Conservation (phyloP, 2,113 vertebrate genomes). For the Columbina picui region DNA sequence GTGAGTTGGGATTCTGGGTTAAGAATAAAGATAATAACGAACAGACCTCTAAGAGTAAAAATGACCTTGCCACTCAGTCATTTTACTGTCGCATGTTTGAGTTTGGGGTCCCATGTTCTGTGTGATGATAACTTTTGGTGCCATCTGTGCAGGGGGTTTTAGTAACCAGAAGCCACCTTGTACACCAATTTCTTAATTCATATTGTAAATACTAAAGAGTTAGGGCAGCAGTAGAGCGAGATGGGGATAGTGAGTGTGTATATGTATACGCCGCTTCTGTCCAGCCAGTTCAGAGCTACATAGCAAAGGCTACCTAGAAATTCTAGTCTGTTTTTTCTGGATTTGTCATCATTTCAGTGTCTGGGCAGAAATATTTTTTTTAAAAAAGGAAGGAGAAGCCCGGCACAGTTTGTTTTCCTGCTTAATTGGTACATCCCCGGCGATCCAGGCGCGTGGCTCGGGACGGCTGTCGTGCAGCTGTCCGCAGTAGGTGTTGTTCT, state of each 20-base stretch:
- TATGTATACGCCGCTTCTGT: neutral
- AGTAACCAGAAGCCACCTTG: neutral
- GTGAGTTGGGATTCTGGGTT: slow-evolving; percentile 72
- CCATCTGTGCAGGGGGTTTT: neutral
- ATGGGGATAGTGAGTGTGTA: neutral
- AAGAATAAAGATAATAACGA: no score
- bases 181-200: neutral
- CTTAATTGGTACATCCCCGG: neutral
- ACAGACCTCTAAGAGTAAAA: neutral
- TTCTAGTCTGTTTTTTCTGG: neutral
- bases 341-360: neutral
- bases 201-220: neutral
- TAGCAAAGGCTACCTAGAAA: neutral
- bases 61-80: fast-evolving
- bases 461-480: neutral
- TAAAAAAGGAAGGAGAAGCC: neutral
- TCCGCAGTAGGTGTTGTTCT: neutral
- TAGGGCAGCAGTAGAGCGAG: neutral
- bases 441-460: neutral
- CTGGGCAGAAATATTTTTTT: neutral
- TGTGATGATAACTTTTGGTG: neutral
- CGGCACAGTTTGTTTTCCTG: neutral
- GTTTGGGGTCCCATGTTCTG: neutral
- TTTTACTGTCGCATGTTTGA: neutral
- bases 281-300: neutral